Base-by-base conservation (phyloP, 1,140 invertebrate species). In the Teleogryllus occipitalis region DNA sequence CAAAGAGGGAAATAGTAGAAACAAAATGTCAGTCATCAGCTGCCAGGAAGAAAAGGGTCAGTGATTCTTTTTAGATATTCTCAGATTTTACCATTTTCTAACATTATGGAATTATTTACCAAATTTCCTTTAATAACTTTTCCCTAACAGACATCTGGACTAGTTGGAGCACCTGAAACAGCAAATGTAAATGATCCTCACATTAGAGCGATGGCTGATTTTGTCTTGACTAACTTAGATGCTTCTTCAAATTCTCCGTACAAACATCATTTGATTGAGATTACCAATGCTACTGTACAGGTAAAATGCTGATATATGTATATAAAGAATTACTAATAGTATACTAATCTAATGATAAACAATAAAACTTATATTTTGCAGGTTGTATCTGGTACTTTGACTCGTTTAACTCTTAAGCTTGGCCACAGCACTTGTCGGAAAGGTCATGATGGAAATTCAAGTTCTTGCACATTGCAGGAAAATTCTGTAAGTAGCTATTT, bases 361-460 rank as follows among this genome's bases (percentile, higher is more conserved):
- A 39, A 39, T 39, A 5, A 2, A 39, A 39, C 1, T 39, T 39
- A 39, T 39, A 39, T 39, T 39, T 76, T 21, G 3, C 48, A 80
- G 79, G 22, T 80, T 15, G 79, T 80, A 18, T 14, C 79, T 18
- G 79, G 79, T 39, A 10, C 21, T 21, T 12, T 75, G 47, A 15
- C 12, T 8, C 79, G 46, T 54, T 75, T 80, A 47, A 78, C 46
- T 46, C 21, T 84, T 22, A 82, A 82, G 80, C 12, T 83, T 22
- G 83, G 82, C 5, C 82, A 82, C 78, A 83, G 82, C 1, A 78
- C 73, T 27, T 84, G 83, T 74, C 39, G 82, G 21, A 83, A 84
- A 47, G 75, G 79, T 8, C 78, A 78, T 12, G 82, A 81, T 78
- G 47, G 77, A 15, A 22, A 65, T 48, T 72, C 48, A 7, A 48